Conservation (phyloP, 2,113 vertebrate genomes). For the Pungitius pungitius region DNA sequence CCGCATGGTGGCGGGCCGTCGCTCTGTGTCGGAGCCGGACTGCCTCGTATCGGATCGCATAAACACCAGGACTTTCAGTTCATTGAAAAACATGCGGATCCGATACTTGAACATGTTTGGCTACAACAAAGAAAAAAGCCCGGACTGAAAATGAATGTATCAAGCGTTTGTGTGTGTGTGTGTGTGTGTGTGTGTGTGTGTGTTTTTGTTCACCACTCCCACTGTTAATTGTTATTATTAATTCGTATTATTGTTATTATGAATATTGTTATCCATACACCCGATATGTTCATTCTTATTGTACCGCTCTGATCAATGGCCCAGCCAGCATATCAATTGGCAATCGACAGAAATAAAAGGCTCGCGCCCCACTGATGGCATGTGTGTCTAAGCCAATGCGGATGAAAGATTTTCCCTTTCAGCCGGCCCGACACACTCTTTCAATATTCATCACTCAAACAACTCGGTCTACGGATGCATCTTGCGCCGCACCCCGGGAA, state of each 20-base stretch:
- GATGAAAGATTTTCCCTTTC: constrained; percentile 71
- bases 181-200: too few species aligned
- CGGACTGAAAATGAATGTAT: constrained; percentile 33
- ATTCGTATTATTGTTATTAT: constrained; percentile 31
- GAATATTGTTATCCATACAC: constrained; percentile 41
- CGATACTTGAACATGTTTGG: constrained; percentile 94
- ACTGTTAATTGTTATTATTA: constrained; percentile 27
- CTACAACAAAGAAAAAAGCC: constrained; percentile 65
- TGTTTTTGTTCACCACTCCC: background rate
- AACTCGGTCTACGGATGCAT: constrained; percentile 42
- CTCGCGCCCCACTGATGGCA: constrained; percentile 71
- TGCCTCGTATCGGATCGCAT: constrained; percentile 89
- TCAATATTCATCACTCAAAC: constrained; percentile 65
- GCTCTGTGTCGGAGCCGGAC: constrained; percentile 84
- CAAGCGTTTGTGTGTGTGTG: background rate
- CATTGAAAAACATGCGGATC: constrained; percentile 97
- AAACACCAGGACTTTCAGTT: constrained; percentile 95
- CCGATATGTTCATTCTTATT: constrained; percentile 5
- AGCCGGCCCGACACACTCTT: constrained; percentile 61
- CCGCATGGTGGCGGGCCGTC: constrained; percentile 78
- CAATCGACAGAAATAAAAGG: constrained; percentile 42
- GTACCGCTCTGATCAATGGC: background rate
- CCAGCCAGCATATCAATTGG: constrained; percentile 11
- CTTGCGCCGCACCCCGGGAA: constrained; percentile 33
- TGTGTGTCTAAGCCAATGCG: constrained; percentile 77